phyloP scores from a whole-genome alignment of 2,888 invertebrate genomes.

The Tachina fera region DNA sequence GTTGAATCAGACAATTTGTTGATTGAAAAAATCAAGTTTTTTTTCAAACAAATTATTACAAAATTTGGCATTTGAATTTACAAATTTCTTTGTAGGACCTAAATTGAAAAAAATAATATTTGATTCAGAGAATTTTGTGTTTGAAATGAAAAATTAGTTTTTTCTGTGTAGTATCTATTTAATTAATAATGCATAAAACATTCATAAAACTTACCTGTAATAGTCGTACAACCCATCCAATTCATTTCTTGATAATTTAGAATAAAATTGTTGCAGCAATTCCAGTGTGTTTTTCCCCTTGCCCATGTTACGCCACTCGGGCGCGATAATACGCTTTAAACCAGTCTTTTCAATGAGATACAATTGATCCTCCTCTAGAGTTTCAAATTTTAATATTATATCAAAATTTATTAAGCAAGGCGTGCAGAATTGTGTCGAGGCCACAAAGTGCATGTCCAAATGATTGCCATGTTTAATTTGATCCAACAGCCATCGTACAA shows the following conservation, averaged over 20 bases:
- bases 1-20: too few species aligned
- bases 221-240: conserved; percentile 90
- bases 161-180: not conserved
- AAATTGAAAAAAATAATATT: too few species aligned
- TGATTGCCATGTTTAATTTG: conserved; percentile 85
- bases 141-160: too few species aligned
- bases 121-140: too few species aligned
- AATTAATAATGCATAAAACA: not conserved
- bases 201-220: conserved; percentile 86
- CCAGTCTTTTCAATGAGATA: conserved; percentile 91
- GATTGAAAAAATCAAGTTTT: too few species aligned
- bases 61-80: too few species aligned
- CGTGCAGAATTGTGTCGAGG: conserved; percentile 92
- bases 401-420: conserved; percentile 93
- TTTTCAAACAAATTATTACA: too few species aligned
- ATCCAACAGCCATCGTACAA: conserved; percentile 90
- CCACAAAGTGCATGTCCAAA: conserved; percentile 95
- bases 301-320: conserved; percentile 92
- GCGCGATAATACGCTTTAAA: conserved; percentile 89
- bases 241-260: conserved; percentile 89
- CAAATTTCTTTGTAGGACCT: too few species aligned
- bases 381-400: conserved; percentile 92
- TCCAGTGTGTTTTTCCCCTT: conserved; percentile 89
- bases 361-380: conserved; percentile 91
- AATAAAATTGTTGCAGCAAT: conserved; percentile 89